Percentiles rank a stretch among this genome's conserved stretches.
Evolutionary conservation across 2,113 vertebrate genomes (phyloP).

Genomic region (Triplophysa rosa): DNA sequence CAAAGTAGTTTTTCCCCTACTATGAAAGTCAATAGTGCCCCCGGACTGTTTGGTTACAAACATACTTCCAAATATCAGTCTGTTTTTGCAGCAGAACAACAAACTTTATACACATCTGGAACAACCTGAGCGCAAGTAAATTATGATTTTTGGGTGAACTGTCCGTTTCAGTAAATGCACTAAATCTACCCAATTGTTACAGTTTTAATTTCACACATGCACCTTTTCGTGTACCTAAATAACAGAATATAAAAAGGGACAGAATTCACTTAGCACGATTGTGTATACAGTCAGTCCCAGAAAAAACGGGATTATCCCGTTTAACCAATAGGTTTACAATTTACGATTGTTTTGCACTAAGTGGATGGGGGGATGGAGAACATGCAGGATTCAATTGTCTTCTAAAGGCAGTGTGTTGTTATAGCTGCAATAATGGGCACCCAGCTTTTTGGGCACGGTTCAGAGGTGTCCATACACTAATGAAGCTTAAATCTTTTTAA

Average conservation of each 20-base stretch:
- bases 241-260: neutral
- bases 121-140: too few relatives aligned
- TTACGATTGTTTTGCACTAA: slow-evolving; percentile 27
- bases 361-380: slow-evolving; percentile 45
- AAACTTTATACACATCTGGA: too few relatives aligned
- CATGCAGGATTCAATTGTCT: slow-evolving; percentile 67
- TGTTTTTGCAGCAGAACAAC: too few relatives aligned
- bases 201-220: neutral
- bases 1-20: too few relatives aligned
- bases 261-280: neutral
- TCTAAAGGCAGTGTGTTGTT: slow-evolving; percentile 70
- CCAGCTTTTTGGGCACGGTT: slow-evolving; percentile 61
- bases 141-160: too few relatives aligned
- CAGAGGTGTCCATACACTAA: slow-evolving; percentile 57
- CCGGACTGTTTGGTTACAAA: too few relatives aligned
- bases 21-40: too few relatives aligned
- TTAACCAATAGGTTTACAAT: slow-evolving; percentile 20
- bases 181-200: neutral
- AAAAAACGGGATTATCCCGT: slow-evolving; percentile 8
- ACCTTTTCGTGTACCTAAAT: neutral
- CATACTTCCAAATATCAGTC: too few relatives aligned
- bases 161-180: neutral
- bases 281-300: neutral
- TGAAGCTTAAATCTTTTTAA: slow-evolving; percentile 63
- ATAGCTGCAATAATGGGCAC: slow-evolving; percentile 65